phyloP scores from a whole-genome alignment of 2,888 invertebrate genomes.

The Cyclophora albipunctata region DNA sequence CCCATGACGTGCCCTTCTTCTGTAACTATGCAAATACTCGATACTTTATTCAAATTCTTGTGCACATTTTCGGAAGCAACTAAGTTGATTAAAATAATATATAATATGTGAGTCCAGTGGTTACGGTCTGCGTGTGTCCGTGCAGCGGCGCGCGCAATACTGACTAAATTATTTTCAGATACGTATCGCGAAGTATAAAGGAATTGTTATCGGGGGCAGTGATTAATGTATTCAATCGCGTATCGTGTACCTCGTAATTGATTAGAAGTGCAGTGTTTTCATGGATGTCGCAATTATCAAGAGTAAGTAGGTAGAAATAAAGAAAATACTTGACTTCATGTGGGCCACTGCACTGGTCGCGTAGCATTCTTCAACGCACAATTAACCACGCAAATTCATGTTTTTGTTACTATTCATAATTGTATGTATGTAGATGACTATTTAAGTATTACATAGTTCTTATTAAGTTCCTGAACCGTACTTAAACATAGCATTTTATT shows the following conservation, averaged over 20 bases:
- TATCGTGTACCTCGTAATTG: slow-evolving; percentile 30
- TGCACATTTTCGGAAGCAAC: slow-evolving; percentile 19
- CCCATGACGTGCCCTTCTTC: slow-evolving; percentile 40
- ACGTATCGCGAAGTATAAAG: slow-evolving; percentile 33
- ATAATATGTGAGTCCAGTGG: not conserved
- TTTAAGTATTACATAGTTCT: too few relatives aligned
- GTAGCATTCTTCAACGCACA: slow-evolving; percentile 25
- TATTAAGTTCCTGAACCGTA: too few relatives aligned
- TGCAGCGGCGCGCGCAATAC: slow-evolving; percentile 33
- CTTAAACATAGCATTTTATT: too few relatives aligned
- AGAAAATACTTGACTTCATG: not conserved
- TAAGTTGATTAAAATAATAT: not conserved
- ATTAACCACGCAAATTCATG: too few relatives aligned
- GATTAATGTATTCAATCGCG: slow-evolving; percentile 36
- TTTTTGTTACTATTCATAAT: too few relatives aligned
- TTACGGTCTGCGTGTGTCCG: slow-evolving; percentile 13
- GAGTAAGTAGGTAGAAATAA: not conserved
- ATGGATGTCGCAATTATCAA: slow-evolving; percentile 12
- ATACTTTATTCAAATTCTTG: not conserved
- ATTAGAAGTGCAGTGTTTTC: slow-evolving; percentile 40
- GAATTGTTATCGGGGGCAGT: slow-evolving; percentile 47
- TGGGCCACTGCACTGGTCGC: slow-evolving; percentile 13
- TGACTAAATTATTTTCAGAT: slow-evolving; percentile 36
- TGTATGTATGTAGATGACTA: too few relatives aligned
- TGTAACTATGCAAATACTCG: not conserved